A percentile compares a stretch with the other conserved stretches of the same genome.
Evolutionary conservation across 2,797 vertebrate species (phyloP).

Genomic region (Acrocephalus scirpaceus): DNA sequence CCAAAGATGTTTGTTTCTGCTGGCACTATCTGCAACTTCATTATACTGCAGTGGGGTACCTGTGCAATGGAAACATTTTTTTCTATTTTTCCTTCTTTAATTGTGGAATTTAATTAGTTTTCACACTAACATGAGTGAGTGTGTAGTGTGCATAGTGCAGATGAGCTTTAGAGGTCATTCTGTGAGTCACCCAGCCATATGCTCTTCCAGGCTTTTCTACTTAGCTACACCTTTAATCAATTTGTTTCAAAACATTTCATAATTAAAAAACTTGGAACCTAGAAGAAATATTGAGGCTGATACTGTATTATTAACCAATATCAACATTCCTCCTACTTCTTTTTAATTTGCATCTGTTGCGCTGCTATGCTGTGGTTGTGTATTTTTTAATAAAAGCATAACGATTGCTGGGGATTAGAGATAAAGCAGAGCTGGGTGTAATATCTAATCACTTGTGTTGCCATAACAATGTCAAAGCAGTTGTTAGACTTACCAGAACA

Average conservation of each 20-base stretch:
- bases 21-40: not conserved
- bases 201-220: not conserved
- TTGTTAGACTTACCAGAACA: not conserved
- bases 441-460: conserved; percentile 26
- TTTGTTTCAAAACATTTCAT: not conserved
- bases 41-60: not conserved
- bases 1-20: not conserved
- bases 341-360: not conserved
- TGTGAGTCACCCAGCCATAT: not conserved
- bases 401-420: conserved; percentile 12
- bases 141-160: not conserved
- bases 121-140: not conserved
- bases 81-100: not conserved
- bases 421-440: conserved; percentile 3
- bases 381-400: conserved; percentile 5
- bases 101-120: not conserved
- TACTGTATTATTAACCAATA: not conserved
- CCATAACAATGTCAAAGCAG: conserved; percentile 26
- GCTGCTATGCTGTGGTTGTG: not conserved
- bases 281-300: not conserved
- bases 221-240: not conserved
- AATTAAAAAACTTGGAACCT: not conserved
- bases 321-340: not conserved
- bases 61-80: not conserved
- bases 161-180: not conserved